phyloP scores from a whole-genome alignment of 2,797 vertebrate genomes.

The Spondyliosoma cantharus region DNA sequence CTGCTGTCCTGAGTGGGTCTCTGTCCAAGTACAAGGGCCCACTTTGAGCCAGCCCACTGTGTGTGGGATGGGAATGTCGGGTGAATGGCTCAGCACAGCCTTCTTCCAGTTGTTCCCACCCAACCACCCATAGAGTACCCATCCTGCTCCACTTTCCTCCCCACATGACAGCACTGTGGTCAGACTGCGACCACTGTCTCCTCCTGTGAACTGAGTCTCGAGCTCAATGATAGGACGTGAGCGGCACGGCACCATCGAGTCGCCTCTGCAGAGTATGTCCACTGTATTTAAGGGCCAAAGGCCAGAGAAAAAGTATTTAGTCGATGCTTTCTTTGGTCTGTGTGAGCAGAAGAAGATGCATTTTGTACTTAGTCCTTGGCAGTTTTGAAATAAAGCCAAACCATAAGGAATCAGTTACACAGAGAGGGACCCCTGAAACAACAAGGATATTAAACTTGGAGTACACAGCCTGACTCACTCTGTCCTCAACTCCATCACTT shows the following conservation, averaged over 20 bases:
- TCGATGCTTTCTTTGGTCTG: conserved; percentile 7
- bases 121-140: conserved; percentile 57
- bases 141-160: conserved; percentile 42
- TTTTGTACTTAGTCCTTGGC: conserved; percentile 21
- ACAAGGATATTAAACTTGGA: conserved; percentile 54
- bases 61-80: conserved; percentile 78
- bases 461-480: conserved; percentile 32
- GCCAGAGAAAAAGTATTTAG: conserved; percentile 14
- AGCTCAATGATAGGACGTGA: conserved; percentile 61
- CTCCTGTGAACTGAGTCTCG: conserved; percentile 54
- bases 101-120: conserved; percentile 63
- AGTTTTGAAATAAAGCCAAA: conserved; percentile 47
- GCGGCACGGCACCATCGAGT: conserved; percentile 38
- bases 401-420: conserved; percentile 50
- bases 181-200: conserved; percentile 57
- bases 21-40: conserved; percentile 66
- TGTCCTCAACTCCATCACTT: conserved; percentile 28
- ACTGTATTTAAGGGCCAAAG: conserved; percentile 51
- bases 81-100: conserved; percentile 47
- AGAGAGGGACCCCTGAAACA: conserved; percentile 41
- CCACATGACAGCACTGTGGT: conserved; percentile 62
- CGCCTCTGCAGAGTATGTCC: conserved; percentile 17
- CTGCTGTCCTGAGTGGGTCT: conserved; percentile 44
- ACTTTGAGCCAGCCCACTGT: conserved; percentile 64
- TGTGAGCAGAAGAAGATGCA: conserved; percentile 19